Conservation (phyloP, 2,797 vertebrate genomes). For the Anguilla obscura region DNA sequence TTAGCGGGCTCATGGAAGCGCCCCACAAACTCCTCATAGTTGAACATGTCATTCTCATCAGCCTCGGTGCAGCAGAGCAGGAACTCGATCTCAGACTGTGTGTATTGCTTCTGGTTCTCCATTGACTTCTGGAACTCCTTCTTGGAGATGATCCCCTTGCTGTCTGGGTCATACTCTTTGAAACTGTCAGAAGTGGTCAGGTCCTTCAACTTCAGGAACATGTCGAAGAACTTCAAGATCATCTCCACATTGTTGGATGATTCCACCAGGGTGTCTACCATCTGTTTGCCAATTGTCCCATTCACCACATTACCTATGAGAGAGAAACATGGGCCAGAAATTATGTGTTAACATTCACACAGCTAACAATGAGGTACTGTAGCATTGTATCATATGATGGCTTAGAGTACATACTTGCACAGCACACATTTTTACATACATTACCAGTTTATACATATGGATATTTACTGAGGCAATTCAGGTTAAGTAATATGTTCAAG, state of each 20-base stretch:
- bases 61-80: constrained; percentile 93
- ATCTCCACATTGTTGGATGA: constrained; percentile 98
- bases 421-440: neutral
- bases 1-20: constrained; percentile 96
- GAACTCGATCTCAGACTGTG: constrained; percentile 94
- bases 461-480: neutral
- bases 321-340: constrained; percentile 14
- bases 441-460: neutral
- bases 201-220: constrained; percentile 99
- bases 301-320: constrained; percentile 95
- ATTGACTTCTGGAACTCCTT: constrained; percentile 99
- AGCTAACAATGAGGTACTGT: neutral
- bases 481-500: neutral
- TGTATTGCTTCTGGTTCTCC: constrained; percentile 98
- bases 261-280: constrained; percentile 98
- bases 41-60: constrained; percentile 98
- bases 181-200: constrained; percentile 94
- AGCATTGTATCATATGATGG: neutral
- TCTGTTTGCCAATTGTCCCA: constrained; percentile 98
- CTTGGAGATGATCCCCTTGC: constrained; percentile 95
- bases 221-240: constrained; percentile 99
- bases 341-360: constrained; percentile 24
- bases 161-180: constrained; percentile 89
- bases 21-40: constrained; percentile 92
- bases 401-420: neutral